A percentile compares a stretch with the other conserved stretches of the same genome.
Evolutionary conservation across 92 coral and sea anemone species (phyloP).

Genomic region (Phenganax subtilis): DNA sequence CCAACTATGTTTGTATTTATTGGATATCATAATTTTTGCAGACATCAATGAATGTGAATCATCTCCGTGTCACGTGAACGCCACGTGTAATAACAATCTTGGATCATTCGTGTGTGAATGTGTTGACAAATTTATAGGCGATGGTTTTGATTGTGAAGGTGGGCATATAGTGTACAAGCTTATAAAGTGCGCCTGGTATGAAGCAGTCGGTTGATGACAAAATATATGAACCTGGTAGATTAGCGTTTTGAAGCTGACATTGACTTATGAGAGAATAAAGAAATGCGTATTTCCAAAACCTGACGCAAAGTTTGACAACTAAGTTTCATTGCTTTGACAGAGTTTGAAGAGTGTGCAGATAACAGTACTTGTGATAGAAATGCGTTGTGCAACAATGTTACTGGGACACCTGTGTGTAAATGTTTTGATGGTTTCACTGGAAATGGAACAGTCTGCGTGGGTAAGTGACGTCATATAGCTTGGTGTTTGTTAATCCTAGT

Average conservation of each 20-base stretch:
- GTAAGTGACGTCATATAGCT: background rate
- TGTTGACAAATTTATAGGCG: background rate
- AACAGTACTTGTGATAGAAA: conserved; percentile 10
- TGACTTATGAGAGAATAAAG: no score
- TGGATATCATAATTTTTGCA: background rate
- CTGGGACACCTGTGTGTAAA: conserved; percentile 24
- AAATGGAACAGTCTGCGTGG: conserved; percentile 22
- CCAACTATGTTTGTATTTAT: background rate
- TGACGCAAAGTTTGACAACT: background rate
- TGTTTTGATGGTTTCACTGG: conserved; percentile 22
- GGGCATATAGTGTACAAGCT: background rate
- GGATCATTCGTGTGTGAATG: conserved; percentile 24
- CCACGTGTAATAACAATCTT: conserved; percentile 16
- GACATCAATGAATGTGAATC: conserved; percentile 14
- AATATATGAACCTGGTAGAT: no score
- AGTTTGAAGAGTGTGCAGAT: conserved; percentile 12
- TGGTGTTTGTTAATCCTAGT: background rate
- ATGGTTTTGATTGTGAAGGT: conserved; percentile 20
- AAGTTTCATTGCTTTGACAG: background rate
- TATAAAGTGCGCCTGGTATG: background rate
- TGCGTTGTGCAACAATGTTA: conserved; percentile 22
- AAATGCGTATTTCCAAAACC: background rate
- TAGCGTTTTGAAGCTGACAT: no score
- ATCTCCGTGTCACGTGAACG: conserved; percentile 8
- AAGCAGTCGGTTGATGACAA: no score